These are phyloP conservation scores for Dyspetes luteomarginatus DNA, from an alignment of 2,888 invertebrate species.

Conservation along the genomic window DNA sequence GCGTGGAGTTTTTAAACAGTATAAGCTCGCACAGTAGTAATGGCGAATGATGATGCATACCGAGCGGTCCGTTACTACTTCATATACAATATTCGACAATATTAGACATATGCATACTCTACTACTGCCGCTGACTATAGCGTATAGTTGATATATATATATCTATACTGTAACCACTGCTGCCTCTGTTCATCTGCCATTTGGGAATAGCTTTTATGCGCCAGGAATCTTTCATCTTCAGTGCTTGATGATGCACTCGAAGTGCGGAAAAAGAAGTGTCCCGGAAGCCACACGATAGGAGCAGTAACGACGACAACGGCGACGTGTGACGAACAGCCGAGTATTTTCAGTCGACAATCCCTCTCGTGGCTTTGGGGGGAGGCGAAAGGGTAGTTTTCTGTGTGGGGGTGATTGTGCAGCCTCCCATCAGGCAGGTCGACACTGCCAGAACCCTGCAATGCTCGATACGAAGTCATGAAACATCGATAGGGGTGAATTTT, in stretches of 20 bases:
- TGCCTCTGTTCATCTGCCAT: constrained; percentile 74
- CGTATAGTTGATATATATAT: no score
- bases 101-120: no score
- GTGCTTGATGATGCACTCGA: constrained; percentile 78
- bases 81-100: no score
- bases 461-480: not conserved
- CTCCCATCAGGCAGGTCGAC: not conserved
- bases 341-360: constrained; percentile 12
- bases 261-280: constrained; percentile 70
- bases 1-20: not conserved
- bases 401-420: not conserved
- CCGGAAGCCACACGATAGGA: constrained; percentile 41
- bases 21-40: not conserved
- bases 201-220: constrained; percentile 81
- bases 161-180: no score
- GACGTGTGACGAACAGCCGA: constrained; percentile 1
- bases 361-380: constrained; percentile 13
- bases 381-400: not conserved
- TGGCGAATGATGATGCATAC: not conserved
- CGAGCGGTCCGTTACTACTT: constrained; percentile 16
- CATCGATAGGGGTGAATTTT: no score
- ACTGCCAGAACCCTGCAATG: not conserved
- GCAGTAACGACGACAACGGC: not conserved
- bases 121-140: no score
- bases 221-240: constrained; percentile 78